Evolutionary conservation across 2,888 invertebrate genomes (phyloP).

Genomic region (Mimas tiliae): DNA sequence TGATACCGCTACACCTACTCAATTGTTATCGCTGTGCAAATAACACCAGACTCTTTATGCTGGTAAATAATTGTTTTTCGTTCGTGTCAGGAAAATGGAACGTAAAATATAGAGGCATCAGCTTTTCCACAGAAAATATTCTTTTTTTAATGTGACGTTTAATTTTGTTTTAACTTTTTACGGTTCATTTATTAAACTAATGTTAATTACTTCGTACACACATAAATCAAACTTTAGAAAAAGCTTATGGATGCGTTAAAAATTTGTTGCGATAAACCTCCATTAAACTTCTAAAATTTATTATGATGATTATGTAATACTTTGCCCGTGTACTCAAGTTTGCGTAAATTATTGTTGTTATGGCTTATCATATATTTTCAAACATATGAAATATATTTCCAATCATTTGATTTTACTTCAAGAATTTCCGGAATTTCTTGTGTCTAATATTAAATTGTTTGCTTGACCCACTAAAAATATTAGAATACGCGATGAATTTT

Average conservation of each 20-base stretch:
- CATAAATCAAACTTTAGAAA: too few species aligned
- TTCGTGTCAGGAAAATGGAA: background rate
- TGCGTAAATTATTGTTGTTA: background rate
- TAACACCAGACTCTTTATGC: background rate
- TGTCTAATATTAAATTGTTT: slow-evolving; percentile 13
- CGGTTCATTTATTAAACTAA: too few species aligned
- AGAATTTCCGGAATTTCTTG: background rate
- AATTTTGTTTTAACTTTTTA: too few species aligned
- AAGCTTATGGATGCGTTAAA: too few species aligned
- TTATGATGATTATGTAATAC: too few species aligned
- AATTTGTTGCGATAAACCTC: too few species aligned
- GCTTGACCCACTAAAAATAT: slow-evolving; percentile 27
- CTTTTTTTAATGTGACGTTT: background rate
- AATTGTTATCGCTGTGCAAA: slow-evolving; percentile 6
- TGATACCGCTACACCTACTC: background rate
- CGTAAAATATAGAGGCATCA: background rate
- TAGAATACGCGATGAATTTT: slow-evolving; percentile 23
- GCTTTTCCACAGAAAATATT: background rate
- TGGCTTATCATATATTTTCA: background rate
- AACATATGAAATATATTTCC: too few species aligned
- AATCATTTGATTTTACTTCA: background rate
- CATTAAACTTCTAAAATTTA: too few species aligned
- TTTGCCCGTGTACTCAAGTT: background rate
- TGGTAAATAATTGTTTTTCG: background rate
- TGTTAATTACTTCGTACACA: too few species aligned